Evolutionary conservation across 2,797 vertebrate genomes (phyloP), one percentile per base, ranked within the genome.

Genomic region (Gephyroberyx darwinii): DNA sequence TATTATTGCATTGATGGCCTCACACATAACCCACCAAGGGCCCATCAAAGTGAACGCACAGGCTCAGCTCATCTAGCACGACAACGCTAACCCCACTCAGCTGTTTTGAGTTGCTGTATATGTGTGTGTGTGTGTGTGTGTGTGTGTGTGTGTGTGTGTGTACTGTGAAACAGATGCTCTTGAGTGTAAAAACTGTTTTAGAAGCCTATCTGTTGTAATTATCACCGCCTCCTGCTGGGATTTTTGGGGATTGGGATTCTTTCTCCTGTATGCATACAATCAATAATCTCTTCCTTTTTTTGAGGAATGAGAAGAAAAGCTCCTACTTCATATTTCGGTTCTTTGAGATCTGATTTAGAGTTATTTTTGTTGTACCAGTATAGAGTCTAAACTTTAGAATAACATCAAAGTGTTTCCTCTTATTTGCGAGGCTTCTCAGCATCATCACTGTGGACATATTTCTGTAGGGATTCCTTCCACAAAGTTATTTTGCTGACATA

Each of bases 1-100:
- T 91, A 85, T 89, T 86, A 90, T 84, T 86, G 82, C 83, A 77
- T 60, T 14, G 61, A 81, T 86, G 82, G 82, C 75, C 85, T 86
- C 85, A 85, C 80, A 80, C 67, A 59, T 70, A 86, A 77, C 81
- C 72, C 70, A 77, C 54, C 71, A 5, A 80, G 54, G 77, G 60
- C 60, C 45, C 51, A 4, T 62, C 64, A 69, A 64, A 61, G 72
- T 35, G 59, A 78, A 57, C 66, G 52, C 72, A 86, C 72, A 74
- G 53, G 68, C 71, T 71, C 72, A 60, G 78, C 69, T 84, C 84
- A 78, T 76, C 76, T 56, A 35, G 58, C 6, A 45, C 55, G 69
- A 74, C 77, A 26, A 26, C 26, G 4, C 62, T 69, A 63, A 81
- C 59, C 78, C 60, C 52, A 26, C 63, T 82, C 82, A 78, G 83